phyloP scores from a whole-genome alignment of 1,140 invertebrate species.

The Cylas formicarius region DNA sequence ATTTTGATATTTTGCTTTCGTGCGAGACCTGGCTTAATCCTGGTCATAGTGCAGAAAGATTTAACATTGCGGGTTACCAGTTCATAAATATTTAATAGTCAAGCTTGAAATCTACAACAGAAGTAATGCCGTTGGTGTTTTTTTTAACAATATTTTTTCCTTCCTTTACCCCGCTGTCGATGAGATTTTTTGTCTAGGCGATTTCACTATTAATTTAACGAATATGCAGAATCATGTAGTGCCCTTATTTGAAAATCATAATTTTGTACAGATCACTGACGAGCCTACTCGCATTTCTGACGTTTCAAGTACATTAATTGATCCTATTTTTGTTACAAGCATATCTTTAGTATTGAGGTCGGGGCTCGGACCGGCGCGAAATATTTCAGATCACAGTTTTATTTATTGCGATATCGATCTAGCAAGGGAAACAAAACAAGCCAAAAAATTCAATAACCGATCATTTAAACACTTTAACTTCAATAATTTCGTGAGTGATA shows the following conservation, averaged over 20 bases:
- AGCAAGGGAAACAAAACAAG: not conserved
- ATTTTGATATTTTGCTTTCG: too few species aligned
- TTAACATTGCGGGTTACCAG: too few species aligned
- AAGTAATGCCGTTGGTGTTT: too few species aligned
- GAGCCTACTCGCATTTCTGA: slow-evolving; percentile 2
- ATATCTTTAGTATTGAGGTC: too few species aligned
- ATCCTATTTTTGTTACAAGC: not conserved
- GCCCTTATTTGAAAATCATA: not conserved
- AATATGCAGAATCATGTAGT: slow-evolving; percentile 1
- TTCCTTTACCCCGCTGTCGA: not conserved
- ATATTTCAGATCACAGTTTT: not conserved
- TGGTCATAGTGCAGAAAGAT: too few species aligned
- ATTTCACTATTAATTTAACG: not conserved
- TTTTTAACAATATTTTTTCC: not conserved
- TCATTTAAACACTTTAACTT: not conserved
- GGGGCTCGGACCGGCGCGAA: not conserved
- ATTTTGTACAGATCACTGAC: not conserved
- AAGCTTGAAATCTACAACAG: too few species aligned
- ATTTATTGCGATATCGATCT: not conserved
- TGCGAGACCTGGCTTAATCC: too few species aligned
- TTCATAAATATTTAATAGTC: too few species aligned
- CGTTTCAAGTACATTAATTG: not conserved
- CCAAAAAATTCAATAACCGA: not conserved
- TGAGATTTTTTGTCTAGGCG: not conserved
- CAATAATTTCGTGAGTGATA: not conserved